These are phyloP conservation scores for Berghia stephanieae DNA, from an alignment of 1,140 invertebrate species.

Conservation along the genomic window DNA sequence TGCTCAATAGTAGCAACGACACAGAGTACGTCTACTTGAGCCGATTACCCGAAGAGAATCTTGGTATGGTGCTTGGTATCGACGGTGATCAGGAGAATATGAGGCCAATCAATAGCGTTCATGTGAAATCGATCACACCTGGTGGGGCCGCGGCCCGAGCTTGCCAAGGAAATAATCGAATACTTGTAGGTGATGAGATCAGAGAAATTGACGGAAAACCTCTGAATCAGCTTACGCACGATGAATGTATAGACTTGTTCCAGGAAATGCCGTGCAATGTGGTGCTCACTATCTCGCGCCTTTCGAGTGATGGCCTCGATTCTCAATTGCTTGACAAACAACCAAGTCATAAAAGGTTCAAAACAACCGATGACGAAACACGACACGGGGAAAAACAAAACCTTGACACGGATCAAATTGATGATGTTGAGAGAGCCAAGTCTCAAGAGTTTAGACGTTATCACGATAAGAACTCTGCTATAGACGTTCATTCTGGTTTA, in stretches of 20 bases:
- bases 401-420: slow-evolving; percentile 13
- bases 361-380: too few species aligned
- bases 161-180: slow-evolving; percentile 69
- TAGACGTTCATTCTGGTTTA: neutral
- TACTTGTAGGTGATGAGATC: slow-evolving; percentile 86
- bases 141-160: slow-evolving; percentile 90
- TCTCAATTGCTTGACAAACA: too few species aligned
- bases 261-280: slow-evolving; percentile 58
- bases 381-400: too few species aligned
- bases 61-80: slow-evolving; percentile 91
- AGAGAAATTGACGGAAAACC: slow-evolving; percentile 81
- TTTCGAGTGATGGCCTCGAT: too few species aligned
- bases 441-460: too few species aligned
- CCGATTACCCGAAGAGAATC: slow-evolving; percentile 84
- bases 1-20: neutral
- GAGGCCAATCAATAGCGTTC: slow-evolving; percentile 78
- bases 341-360: too few species aligned
- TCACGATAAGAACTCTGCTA: too few species aligned
- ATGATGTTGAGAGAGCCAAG: too few species aligned
- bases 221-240: slow-evolving; percentile 81
- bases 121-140: slow-evolving; percentile 88
- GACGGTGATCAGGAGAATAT: slow-evolving; percentile 79
- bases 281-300: slow-evolving; percentile 32
- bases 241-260: slow-evolving; percentile 82
- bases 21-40: slow-evolving; percentile 76